These are phyloP conservation scores for Chymomyza fuscimana DNA, from an alignment of 2,888 invertebrate genomes.

Conservation along the genomic window DNA sequence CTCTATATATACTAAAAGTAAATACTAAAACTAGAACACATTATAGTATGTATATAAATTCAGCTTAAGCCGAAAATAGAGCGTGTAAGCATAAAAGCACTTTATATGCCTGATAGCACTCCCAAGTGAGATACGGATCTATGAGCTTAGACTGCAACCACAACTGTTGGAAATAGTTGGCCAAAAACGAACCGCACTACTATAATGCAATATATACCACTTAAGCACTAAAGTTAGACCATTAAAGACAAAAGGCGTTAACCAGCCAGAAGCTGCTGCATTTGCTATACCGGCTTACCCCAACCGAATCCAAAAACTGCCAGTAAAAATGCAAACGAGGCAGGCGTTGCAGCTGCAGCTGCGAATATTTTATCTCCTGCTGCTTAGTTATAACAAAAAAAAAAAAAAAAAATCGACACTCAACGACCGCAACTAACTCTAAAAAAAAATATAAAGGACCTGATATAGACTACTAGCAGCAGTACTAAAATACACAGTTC, in stretches of 20 bases:
- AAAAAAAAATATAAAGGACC: not conserved
- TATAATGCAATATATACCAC: conserved; percentile 65
- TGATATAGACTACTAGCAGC: not conserved
- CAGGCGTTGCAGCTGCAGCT: conserved; percentile 33
- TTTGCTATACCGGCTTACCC: not conserved
- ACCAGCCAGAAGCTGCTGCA: conserved; percentile 33
- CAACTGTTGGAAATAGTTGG: not conserved
- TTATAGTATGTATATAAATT: not conserved
- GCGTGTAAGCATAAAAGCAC: not conserved
- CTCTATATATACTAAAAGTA: not conserved
- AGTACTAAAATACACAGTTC: not conserved
- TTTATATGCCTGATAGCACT: not conserved
- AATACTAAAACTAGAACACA: not conserved
- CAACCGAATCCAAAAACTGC: not conserved
- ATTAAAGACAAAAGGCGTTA: conserved; percentile 63
- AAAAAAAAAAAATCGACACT: conserved; percentile 4
- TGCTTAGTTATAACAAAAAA: conserved; percentile 21
- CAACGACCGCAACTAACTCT: not conserved
- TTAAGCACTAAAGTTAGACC: conserved; percentile 65
- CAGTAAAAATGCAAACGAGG: conserved; percentile 39
- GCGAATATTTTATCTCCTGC: conserved; percentile 58
- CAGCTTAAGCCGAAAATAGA: not conserved
- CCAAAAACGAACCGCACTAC: conserved; percentile 26
- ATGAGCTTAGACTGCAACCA: not conserved
- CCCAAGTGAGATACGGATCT: not conserved